Evolutionary conservation across 2,113 vertebrate species (phyloP).

Genomic region (Pionites leucogaster): DNA sequence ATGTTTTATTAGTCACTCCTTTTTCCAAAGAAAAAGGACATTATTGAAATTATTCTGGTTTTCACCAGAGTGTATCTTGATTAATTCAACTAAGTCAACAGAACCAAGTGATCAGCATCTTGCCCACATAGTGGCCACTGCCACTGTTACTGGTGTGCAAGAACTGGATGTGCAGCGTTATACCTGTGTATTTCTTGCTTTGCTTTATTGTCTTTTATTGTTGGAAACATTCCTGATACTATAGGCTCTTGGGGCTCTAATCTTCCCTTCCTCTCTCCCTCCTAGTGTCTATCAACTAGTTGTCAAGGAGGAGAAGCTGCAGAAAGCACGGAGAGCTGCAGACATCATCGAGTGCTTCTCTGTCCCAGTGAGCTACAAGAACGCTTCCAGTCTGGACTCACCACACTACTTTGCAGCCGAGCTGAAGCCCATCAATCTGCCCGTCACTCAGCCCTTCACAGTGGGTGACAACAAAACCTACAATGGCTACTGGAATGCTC

Average conservation of each 20-base stretch:
- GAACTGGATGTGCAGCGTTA: background rate
- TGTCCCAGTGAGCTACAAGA: slow-evolving; percentile 89
- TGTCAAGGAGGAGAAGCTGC: slow-evolving; percentile 91
- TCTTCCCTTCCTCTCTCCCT: slow-evolving; percentile 1
- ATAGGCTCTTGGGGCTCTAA: background rate
- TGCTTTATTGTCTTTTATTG: background rate
- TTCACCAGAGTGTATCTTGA: background rate
- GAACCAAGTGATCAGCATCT: background rate
- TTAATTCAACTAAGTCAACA: background rate
- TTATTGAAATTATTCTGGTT: background rate
- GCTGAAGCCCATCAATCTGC: slow-evolving; percentile 87
- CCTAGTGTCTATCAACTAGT: slow-evolving; percentile 93
- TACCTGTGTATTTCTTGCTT: background rate
- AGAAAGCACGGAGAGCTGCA: slow-evolving; percentile 89
- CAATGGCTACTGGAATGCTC: slow-evolving; percentile 96
- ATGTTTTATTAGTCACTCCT: background rate
- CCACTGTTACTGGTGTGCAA: background rate
- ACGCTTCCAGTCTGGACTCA: slow-evolving; percentile 88
- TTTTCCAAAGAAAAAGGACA: background rate
- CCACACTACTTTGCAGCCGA: slow-evolving; percentile 94
- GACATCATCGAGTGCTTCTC: slow-evolving; percentile 89
- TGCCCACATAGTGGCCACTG: background rate
- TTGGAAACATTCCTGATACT: background rate
- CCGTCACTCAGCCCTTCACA: slow-evolving; percentile 89
- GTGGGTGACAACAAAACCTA: slow-evolving; percentile 98